These are phyloP conservation scores for Adoxophyes honmai DNA, from an alignment of 1,140 invertebrate genomes.

Conservation along the genomic window DNA sequence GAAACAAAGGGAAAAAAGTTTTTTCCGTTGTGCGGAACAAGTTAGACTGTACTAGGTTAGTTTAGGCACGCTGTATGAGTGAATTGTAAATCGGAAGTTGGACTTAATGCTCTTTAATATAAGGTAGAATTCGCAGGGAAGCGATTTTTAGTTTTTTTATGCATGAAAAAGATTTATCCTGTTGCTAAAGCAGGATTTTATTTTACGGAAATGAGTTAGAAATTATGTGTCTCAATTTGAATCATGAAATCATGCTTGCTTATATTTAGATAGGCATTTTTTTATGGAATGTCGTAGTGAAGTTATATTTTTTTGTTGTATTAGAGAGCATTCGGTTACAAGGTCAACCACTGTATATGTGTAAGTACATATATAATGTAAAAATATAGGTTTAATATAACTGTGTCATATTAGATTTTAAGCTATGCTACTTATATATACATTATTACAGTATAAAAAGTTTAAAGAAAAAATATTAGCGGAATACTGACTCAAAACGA, in stretches of 20 bases:
- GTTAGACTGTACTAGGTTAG: conserved; percentile 74
- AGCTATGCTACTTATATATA: conserved; percentile 73
- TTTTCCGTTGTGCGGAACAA: conserved; percentile 74
- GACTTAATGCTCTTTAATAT: conserved; percentile 30
- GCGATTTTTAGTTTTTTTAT: conserved; percentile 15
- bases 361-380: conserved; percentile 64
- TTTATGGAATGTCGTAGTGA: neutral
- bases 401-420: conserved; percentile 74
- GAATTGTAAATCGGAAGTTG: conserved; percentile 33
- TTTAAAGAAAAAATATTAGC: conserved; percentile 68
- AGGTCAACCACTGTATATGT: conserved; percentile 54
- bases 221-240: neutral
- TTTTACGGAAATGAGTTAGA: neutral
- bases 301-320: neutral
- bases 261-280: conserved; percentile 1
- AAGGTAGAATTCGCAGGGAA: neutral
- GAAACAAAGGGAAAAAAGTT: conserved; percentile 53
- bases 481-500: conserved; percentile 54
- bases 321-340: conserved; percentile 38
- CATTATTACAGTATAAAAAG: conserved; percentile 68
- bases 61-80: conserved; percentile 61
- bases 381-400: conserved; percentile 68
- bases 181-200: neutral
- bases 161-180: neutral
- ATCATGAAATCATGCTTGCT: conserved; percentile 9